Evolutionary conservation across 2,797 vertebrate genomes (phyloP), one percentile per base, ranked within the genome.

Genomic region (Strix occidentalis): DNA sequence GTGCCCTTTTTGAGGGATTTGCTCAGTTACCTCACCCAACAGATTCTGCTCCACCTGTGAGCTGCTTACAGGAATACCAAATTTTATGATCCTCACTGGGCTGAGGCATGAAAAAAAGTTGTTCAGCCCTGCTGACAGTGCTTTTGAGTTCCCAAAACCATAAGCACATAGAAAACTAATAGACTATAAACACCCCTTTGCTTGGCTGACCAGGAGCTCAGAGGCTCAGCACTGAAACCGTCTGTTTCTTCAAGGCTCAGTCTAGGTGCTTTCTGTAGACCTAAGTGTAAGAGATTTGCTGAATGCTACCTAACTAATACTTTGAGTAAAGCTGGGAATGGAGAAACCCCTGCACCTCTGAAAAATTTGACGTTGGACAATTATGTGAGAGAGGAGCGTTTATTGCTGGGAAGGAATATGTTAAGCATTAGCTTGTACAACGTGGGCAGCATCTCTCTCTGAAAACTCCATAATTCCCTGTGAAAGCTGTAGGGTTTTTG

Each of bases 301-400:
- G 20, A 20, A 19, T 46, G 45, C 45, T 10, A 3, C 25, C 51
- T 57, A 53, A 64, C 5, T n/a, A 60, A 29, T 60, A 21, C 10
- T 82, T 76, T 29, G 39, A 54, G 39, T 72, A 76, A 76, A 70
- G 7, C 43, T 51, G 17, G 28, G 25, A 51, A 50, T 9, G 31
- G 48, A 74, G 20, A 11, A 39, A 14, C 19, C 11, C 10, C 28
- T 9, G 0, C 5, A 14, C 26, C 43, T 51, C 10, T 60, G 41
- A 41, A 26, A 69, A 91, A 39, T 57, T 33, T 26, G 21, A 1
- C 13, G 5, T 41, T 0, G 0, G 31, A 25, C 21, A 53, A 1
- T 68, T 70, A 80, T 58, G 25, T 86, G 70, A 79, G 39, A 48
- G 35, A 77, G n/a, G 48, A 57, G 33, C 35, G 11, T 46, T 89